Base-by-base conservation (phyloP, 1,140 invertebrate species). In the Drosophila lini region DNA sequence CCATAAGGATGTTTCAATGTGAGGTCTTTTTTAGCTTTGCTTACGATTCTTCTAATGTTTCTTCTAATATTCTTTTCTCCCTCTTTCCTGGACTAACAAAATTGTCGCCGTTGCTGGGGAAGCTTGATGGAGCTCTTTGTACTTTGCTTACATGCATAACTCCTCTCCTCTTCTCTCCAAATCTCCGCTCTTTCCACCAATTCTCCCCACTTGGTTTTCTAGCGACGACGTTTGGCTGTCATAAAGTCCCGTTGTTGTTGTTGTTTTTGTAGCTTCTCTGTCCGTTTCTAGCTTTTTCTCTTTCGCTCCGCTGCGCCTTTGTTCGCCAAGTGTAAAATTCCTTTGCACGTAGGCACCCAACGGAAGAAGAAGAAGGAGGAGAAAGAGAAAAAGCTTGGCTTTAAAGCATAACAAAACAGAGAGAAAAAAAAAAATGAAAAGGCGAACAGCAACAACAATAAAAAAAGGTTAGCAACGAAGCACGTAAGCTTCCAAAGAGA, bases 281-380 rank as follows among this genome's bases (percentile, higher is more conserved):
- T 53, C 41, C n/a, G 65, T 68, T 76, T 80, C 64, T 80, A 65
- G 41, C 77, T 78, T 68, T 78, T 63, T 80, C 74, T 64, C 50
- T 41, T 44, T 81, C 74, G 56, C 45, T 44, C 63, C 22, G 47
- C 60, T 78, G 57, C 38, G 55, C 74, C 76, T 78, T 81, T 81
- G 79, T 81, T 80, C 69, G 80, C 84, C 75, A 86, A 86, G 82
- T 86, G 83, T 86, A 86, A 88, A 83, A 86, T 86, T 86, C 82
- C 82, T 86, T 86, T 80, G 82, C 82, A 80, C 83, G 83, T 85
- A 85, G 82, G 83, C 83, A 84, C 71, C 71, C 47, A 59, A 38
- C 52, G 52, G 34, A 55, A 55, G 52, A 55, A 53, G 50, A 22
- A 36, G 52, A 53, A 53, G 50, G 11, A 53, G 50, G 32, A 36